Evolutionary conservation across 2,888 invertebrate genomes (phyloP), one percentile per base, ranked within the genome.

Genomic region (Bruchidius siliquastri): DNA sequence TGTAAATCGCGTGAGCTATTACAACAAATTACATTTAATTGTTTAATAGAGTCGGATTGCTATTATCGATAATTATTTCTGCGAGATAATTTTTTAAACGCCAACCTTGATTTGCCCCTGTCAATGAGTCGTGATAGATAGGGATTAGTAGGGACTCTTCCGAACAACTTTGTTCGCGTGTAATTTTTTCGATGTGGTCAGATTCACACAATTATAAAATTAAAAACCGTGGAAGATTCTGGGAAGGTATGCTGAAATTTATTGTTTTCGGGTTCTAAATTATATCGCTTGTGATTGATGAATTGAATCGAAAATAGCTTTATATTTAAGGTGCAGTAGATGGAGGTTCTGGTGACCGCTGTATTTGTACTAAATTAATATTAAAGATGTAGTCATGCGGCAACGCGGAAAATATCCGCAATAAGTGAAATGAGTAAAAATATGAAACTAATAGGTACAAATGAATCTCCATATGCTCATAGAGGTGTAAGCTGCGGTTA

Each of bases 21-120:
- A 66, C 80, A 78, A 80, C 80, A 82, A 83, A 85, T 85, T 84
- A 83, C 84, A 84, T 82, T 84, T 85, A 85, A 85, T 85, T 85
- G 84, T 84, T 85, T 85, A 85, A 85, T 85, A 82, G 84, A 77
- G 80, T 81, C 74, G 77, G 79, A 76, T 81, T 80, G 80, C 81
- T 81, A 82, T 82, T 84, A 82, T 80, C 78, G 77, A 71, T 77
- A 76, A 68, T 78, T 80, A 80, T 81, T 80, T 82, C 80, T 82
- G 79, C 78, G 75, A 77, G 76, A 80, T 80, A 82, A 82, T 82
- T 82, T 81, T 82, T 78, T 80, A 81, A 81, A 80, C 79, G 78
- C 79, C 71, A 20, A 22, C 49, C 77, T 81, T 84, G 84, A 85
- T 85, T 84, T 83, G 83, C 80, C 82, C 81, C 83, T 85, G 84